Evolutionary conservation across 2,888 invertebrate species (phyloP), one percentile per base, ranked within the genome.

Genomic region (Siphlonurus alternatus): DNA sequence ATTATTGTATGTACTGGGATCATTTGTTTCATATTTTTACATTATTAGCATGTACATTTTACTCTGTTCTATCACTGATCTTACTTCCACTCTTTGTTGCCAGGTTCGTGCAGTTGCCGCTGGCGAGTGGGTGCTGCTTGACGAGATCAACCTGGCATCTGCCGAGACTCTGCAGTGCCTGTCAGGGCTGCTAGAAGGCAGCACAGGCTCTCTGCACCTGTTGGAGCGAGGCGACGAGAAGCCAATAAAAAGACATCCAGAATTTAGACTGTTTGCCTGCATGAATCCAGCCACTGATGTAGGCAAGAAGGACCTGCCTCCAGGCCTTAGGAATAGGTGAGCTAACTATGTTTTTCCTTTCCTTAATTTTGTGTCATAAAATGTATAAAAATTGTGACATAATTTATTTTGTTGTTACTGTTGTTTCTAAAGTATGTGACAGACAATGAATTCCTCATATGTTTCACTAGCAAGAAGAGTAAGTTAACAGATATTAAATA

Each of bases 261-360:
- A 92, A 71, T 98, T 99, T 72, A 88, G 93, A 0, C 80, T 99
- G 60, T 97, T 99, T 76, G 97, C 98, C 2, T 99, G 98, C 71
- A 99, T 99, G 99, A 99, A 99, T 77, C 99, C 99, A 2, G 96
- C 97, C 0, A 99, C 97, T 0, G 99, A 99, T 77, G 88, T 98
- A 0, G 99, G 99, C 0, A 99, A 99, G 75, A 92, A 92, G 73
- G 93, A 98, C 73, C 79, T 99, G 60, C 93, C 98, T 0, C 82
- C 88, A 1, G 95, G 96, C 5, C 81, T 99, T 18, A 82, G 98
- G 69, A 95, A 95, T 77, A 83, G 96, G 79, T 79, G 70, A 51
- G 53, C 60, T n/a, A n/a, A n/a, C n/a, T n/a, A 2, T 54, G 38
- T 53, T 53, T 15, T n/a, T n/a, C n/a, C n/a, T 62, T 19, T 0